phyloP scores from a whole-genome alignment of 1,140 invertebrate genomes.

The Meloidogyne exigua region DNA sequence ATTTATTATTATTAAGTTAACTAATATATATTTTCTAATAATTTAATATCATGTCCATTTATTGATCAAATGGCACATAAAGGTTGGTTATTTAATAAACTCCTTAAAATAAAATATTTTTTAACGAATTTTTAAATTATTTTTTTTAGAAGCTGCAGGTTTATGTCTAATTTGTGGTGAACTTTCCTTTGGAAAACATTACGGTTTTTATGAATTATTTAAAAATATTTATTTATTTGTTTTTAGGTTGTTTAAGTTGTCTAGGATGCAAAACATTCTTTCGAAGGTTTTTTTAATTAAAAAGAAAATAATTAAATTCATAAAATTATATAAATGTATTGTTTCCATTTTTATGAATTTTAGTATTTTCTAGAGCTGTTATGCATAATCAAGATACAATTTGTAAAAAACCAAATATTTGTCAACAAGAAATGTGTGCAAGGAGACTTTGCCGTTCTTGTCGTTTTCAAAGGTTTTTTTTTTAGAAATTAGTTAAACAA shows the following conservation, averaged over 20 bases:
- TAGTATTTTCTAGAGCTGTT: constrained; percentile 62
- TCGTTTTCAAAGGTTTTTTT: constrained; percentile 15
- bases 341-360: constrained; percentile 64
- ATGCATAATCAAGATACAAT: constrained; percentile 50
- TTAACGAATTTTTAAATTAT: neutral
- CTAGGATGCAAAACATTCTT: constrained; percentile 81
- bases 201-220: constrained; percentile 73
- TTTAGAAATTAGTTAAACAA: no score
- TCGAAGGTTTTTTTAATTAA: constrained; percentile 18
- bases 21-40: no score
- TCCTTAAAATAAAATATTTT: no score
- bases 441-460: constrained; percentile 65
- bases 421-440: constrained; percentile 87
- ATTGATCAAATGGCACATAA: neutral
- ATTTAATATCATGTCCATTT: no score
- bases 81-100: no score
- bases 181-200: constrained; percentile 94
- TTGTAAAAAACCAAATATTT: constrained; percentile 70
- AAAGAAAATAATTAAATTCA: neutral
- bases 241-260: constrained; percentile 41
- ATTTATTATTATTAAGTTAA: no score
- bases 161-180: constrained; percentile 90
- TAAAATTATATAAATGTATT: no score
- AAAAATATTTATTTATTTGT: constrained; percentile 66
- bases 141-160: constrained; percentile 39